phyloP scores from a whole-genome alignment of 2,113 vertebrate genomes.

The Dermatemys mawii region DNA sequence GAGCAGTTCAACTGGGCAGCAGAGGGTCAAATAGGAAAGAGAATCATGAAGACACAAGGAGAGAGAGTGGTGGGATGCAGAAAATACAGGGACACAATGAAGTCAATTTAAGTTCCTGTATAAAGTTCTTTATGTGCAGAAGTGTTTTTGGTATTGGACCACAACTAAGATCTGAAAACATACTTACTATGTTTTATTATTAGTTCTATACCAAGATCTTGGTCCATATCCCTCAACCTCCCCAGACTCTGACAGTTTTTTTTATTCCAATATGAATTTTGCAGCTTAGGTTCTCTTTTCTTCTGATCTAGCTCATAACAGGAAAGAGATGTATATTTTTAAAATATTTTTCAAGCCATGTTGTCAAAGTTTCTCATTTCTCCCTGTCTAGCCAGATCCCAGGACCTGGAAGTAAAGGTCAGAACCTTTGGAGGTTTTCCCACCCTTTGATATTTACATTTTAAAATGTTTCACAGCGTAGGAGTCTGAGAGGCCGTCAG shows the following conservation, averaged over 20 bases:
- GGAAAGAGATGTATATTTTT: conserved; percentile 10
- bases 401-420: conserved; percentile 50
- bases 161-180: neutral
- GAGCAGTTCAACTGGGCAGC: neutral
- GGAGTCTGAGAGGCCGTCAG: conserved; percentile 16
- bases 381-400: neutral
- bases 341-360: conserved; percentile 29
- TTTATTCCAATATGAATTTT: neutral
- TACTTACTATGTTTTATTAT: neutral
- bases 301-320: conserved; percentile 6
- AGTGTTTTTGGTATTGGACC: neutral
- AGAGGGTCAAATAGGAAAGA: neutral
- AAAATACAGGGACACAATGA: neutral
- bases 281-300: neutral
- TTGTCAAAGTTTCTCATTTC: conserved; percentile 46
- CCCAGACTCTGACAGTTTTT: neutral
- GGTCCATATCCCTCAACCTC: neutral
- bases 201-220: conserved; percentile 20
- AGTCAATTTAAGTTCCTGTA: neutral
- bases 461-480: conserved; percentile 1
- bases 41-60: neutral
- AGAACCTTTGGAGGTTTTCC: conserved; percentile 60
- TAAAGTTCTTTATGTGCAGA: neutral
- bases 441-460: conserved; percentile 63
- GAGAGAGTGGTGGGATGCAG: neutral